Conservation (phyloP, 2,113 vertebrate species). For the Amblyornis subalaris region DNA sequence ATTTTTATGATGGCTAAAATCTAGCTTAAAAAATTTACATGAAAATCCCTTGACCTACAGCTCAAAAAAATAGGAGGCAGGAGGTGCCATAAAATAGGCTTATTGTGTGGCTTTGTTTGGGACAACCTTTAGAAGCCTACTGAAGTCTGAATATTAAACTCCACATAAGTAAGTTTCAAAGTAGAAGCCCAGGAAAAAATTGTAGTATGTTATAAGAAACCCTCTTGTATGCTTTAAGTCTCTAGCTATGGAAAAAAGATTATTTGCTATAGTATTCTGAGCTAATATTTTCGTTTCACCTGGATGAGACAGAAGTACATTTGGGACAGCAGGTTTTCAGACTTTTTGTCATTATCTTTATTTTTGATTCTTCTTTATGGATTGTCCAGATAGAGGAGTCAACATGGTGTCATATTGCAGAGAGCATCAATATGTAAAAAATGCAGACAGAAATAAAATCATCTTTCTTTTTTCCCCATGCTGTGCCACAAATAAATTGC, state of each 20-base stretch:
- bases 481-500: neutral
- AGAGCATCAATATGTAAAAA: neutral
- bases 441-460: neutral
- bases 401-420: neutral
- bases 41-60: neutral
- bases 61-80: neutral
- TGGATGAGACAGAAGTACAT: neutral
- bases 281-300: conserved; percentile 2
- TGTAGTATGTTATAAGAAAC: neutral
- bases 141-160: conserved; percentile 37
- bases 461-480: neutral
- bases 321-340: neutral
- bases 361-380: conserved; percentile 12
- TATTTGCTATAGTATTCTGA: conserved; percentile 15
- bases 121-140: neutral
- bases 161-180: conserved; percentile 27
- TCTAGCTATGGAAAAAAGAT: neutral
- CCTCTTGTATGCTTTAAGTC: neutral
- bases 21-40: neutral
- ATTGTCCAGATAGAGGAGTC: neutral
- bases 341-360: conserved; percentile 5
- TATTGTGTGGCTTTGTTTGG: conserved; percentile 32
- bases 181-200: conserved; percentile 8
- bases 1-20: neutral
- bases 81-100: neutral